A percentile compares a stretch with the other conserved stretches of the same genome.
These are phyloP conservation scores for Oreocharis arfaki DNA, from an alignment of 2,113 vertebrate genomes.

Conservation along the genomic window DNA sequence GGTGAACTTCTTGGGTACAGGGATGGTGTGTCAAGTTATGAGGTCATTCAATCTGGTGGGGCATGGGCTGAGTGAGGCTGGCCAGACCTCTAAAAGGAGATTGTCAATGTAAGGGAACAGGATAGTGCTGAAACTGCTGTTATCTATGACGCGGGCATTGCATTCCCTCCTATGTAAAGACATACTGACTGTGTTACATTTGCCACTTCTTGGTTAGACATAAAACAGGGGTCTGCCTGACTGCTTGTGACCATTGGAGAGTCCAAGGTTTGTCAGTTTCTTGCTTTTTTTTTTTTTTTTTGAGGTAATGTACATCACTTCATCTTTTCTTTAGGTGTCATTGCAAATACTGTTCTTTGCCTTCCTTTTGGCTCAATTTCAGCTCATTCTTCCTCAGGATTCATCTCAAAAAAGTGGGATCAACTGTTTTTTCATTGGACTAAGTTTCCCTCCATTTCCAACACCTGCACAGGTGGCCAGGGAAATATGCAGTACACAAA, in stretches of 20 bases:
- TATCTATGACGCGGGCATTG: background rate
- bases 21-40: background rate
- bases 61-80: background rate
- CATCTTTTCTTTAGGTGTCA: background rate
- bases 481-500: background rate
- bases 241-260: background rate
- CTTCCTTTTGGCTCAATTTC: background rate
- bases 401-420: background rate
- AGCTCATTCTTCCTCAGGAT: background rate
- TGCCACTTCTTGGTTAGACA: background rate
- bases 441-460: fast-evolving
- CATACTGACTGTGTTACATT: background rate
- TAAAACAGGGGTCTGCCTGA: background rate
- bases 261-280: background rate
- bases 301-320: background rate
- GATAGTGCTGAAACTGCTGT: background rate
- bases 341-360: background rate
- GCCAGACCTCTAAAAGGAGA: background rate
- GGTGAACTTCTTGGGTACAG: background rate
- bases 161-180: background rate
- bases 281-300: background rate
- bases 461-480: background rate
- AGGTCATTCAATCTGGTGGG: background rate
- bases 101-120: background rate
- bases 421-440: background rate